Base-by-base conservation (phyloP, 2,888 invertebrate genomes). In the Blastobasis lacticolella region DNA sequence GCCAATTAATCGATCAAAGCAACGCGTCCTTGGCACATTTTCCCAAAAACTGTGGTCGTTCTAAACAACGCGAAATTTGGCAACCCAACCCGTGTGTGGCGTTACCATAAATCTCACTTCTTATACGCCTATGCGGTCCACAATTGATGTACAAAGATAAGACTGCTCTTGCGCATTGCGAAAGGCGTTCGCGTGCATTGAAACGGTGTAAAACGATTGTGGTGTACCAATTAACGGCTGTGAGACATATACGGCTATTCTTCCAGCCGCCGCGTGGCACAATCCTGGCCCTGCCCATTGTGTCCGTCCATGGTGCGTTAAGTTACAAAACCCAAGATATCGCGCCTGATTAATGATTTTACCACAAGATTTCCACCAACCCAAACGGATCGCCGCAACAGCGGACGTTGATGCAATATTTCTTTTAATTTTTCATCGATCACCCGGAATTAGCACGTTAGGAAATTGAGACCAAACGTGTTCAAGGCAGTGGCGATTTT, bases 281-380 rank as follows among this genome's bases (percentile, higher is more conserved):
- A 52, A 55, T 23, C 10, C 10, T 43, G 46, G 44, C 41, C 40
- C 51, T 49, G 49, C 44, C 49, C 54, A 51, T 54, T 54, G 51
- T 53, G 43, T 9, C 10, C 45, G 41, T 38, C 50, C 53, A 50
- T 42, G 53, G 50, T 47, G 51, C 51, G 49, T 54, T 54, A 43
- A 9, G 54, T 54, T 54, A 44, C 54, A 49, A 54, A 53, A 53
- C 43, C 23, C 10, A 46, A 70, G 75, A 77, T 81, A 78, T 72
- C 75, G 70, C 73, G 73, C 69, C 70, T 78, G 81, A 82, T 84
- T 83, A 78, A 85, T 83, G 81, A 82, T 81, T 79, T 81, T 78
- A 79, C 78, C 78, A 81, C 79, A 75, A 76, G 80, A 83, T 82
- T 81, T 78, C 76, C 64, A 64, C 67, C 70, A 70, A 73, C 46